Conservation (phyloP, 2,113 vertebrate genomes). For the Heteronetta atricapilla region DNA sequence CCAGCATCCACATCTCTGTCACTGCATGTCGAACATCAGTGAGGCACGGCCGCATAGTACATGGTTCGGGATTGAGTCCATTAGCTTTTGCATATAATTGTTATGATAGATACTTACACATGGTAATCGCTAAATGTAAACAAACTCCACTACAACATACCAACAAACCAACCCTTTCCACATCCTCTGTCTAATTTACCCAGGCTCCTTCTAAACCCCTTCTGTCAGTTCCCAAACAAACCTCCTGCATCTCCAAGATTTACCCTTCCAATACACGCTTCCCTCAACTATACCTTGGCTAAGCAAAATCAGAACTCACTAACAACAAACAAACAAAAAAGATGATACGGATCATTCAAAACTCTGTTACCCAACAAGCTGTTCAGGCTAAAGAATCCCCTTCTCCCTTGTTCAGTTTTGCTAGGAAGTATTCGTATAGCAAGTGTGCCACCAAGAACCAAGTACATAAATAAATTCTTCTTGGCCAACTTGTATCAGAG, state of each 20-base stretch:
- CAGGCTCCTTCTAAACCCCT: neutral
- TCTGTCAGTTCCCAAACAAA: neutral
- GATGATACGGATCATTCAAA: neutral
- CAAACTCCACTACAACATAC: neutral
- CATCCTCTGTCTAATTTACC: neutral
- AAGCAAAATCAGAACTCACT: neutral
- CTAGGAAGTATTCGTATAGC: neutral
- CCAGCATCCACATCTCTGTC: fast-evolving
- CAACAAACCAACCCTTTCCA: neutral
- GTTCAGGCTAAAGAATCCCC: neutral
- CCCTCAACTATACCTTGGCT: neutral
- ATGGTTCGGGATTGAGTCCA: neutral
- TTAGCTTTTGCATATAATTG: neutral
- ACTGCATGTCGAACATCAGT: fast-evolving
- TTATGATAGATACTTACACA: fast-evolving
- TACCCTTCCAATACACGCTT: neutral
- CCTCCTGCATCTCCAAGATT: neutral
- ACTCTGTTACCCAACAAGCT: neutral
- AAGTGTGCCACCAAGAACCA: neutral
- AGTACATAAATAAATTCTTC: neutral
- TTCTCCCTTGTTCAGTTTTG: neutral
- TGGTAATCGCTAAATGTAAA: fast-evolving
- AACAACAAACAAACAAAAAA: neutral
- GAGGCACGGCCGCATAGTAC: fast-evolving
- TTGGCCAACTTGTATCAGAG: neutral